Base-by-base conservation (phyloP, 2,797 vertebrate species). In the Hyperoplus lanceolatus region DNA sequence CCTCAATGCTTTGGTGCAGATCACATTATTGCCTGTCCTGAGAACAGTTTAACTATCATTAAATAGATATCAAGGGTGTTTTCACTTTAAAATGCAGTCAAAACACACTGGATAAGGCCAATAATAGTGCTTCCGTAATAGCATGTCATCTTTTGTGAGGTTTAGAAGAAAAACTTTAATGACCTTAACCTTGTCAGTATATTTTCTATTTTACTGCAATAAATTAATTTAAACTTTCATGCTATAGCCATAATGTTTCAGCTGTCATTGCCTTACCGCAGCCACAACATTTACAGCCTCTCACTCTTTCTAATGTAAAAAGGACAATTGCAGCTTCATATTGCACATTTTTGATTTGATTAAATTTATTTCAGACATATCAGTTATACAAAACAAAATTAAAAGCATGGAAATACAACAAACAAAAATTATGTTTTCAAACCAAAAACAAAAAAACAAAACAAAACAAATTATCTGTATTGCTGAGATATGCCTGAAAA, bases 31-130 rank as follows among this genome's bases (percentile, higher is more conserved):
- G 55, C 62, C 79, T 54, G 48, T 83, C 82, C 64, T 50, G 55
- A 70, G 73, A 75, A 70, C 79, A 87, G 72, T 75, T 85, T 73
- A 84, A 79, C 69, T 67, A 0, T 67, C 89, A 89, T 87, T 83
- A 88, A 93, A 92, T 88, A 90, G 89, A 89, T 77, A 93, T 87
- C 45, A 70, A 48, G 77, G 68, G 81, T 85, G 81, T 83, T 87
- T 90, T 83, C 64, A 70, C 70, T 83, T 80, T 45, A 75, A 29
- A 53, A 49, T 51, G 56, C 39, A 43, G 48, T 72, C 50, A 75
- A 66, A 82, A 83, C 61, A 79, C 36, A 62, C 13, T 36, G 57
- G 70, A 80, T 72, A 69, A 85, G 50, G 61, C 41, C 78, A 73
- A 81, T 45, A 21, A 46, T 7, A 54, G 29, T 2, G 3, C 13